Evolutionary conservation across 2,113 vertebrate genomes (phyloP), one percentile per base, ranked within the genome.

Genomic region (Neogobius melanostomus): DNA sequence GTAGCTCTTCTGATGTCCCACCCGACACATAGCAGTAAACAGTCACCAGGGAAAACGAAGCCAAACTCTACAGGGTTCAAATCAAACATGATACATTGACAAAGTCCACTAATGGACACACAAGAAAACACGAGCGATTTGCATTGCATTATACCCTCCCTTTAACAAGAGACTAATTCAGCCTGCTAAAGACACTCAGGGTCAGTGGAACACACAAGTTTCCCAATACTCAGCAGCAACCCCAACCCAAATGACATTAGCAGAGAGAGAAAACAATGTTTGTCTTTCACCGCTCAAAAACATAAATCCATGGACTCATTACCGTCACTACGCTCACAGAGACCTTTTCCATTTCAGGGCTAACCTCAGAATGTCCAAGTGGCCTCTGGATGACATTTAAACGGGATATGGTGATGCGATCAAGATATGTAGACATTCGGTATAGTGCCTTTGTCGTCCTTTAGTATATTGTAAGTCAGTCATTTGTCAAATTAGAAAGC

Each of bases 391-490:
- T 28, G 10, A 60, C 57, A 43, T 7, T 14, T 15, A 14, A 6
- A n/a, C 57, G 43, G 12, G 6, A 72, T 68, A 75, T 82, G 88
- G 75, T 51, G 54, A 69, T 11, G 11, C 68, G 82, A 85, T 86
- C 80, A 4, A 36, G 28, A 36, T 36, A 36, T 36, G 28, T 36
- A 2, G 28, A 36, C 28, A 36, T 36, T 36, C 3, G 28, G 28
- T 36, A 36, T 5, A 36, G 28, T 0, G 28, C 28, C 28, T 36
- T 36, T 36, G 28, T 36, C 28, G 1, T 36, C 28, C 28, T 36
- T 36, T 36, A 36, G 28, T 36, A 36, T 36, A 36, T 36, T 36
- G 28, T 4, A 21, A 21, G 21, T 1, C 21, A 1, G 21, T 21
- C 21, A 21, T 21, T 21, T 21, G 21, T 21, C 21, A 21, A 21